Base-by-base conservation (phyloP, 2,888 invertebrate genomes). In the Cosmorhoe ocellata region DNA sequence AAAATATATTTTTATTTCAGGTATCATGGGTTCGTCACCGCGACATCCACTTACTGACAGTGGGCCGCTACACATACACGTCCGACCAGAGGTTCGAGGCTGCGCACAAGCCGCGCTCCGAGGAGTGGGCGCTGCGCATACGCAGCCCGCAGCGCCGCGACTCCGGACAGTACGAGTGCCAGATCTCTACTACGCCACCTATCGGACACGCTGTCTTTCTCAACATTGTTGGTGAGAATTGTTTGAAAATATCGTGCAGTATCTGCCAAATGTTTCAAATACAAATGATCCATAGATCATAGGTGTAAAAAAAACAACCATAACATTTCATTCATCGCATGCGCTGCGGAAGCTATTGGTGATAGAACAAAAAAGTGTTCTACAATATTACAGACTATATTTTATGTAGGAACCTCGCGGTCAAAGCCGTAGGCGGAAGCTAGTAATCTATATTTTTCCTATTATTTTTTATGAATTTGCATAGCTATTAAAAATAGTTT, bases 1-100 rank as follows among this genome's bases (percentile, higher is more conserved):
- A n/a, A 10, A 34, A 34, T 1, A n/a, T 10, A 18, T 22, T 14
- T 14, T 32, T n/a, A 14, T 26, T 11, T 1, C 92, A 97, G 94
- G 97, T 97, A 63, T 97, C 97, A 61, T 97, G 97, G 97, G 95
- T 97, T 42, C 93, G 97, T 51, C 96, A 97, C 84, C 93, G 96
- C 54, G 97, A 97, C 85, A 96, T 97, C 67, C 97, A 97, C 85
- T 88, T 97, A 71, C 92, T 97, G 67, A 97, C 97, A 3, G 96
- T 97, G 62, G 97, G 97, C 22, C 93, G 95, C 32, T 97, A 97
- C 85, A 97, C 97, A 42, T 97, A 97, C 80, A 97, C 97, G 5
- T 90, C 90, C 1, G 95, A 96, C 80, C 95, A 95, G 81, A 91
- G 96, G 56, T 96, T 95, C 79, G 95, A 95, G 76, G 95, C 95